Percentiles rank a stretch among this genome's conserved stretches.
phyloP scores from a whole-genome alignment of 2,888 invertebrate genomes.

The Crossocerus cetratus region DNA sequence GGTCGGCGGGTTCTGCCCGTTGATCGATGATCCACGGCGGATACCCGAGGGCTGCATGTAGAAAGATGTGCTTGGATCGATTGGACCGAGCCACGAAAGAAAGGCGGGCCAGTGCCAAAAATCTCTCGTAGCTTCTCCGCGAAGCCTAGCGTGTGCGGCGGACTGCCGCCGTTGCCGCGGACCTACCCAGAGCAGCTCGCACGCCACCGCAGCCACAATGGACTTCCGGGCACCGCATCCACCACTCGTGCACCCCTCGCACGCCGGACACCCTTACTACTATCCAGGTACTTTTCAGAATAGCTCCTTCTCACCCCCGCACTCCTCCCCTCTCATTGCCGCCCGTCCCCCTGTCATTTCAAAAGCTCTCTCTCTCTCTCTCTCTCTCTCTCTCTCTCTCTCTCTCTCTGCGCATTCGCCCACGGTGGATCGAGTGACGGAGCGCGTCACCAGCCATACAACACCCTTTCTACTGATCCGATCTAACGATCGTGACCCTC shows the following conservation, averaged over 20 bases:
- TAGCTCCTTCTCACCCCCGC: background rate
- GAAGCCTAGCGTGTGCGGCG: slow-evolving; percentile 20
- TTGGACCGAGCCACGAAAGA: slow-evolving; percentile 32
- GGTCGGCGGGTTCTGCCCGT: slow-evolving; percentile 4
- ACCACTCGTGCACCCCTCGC: slow-evolving; percentile 70
- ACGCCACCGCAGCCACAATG: slow-evolving; percentile 58
- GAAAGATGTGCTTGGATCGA: slow-evolving; percentile 50
- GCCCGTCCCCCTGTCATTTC: background rate
- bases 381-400: background rate
- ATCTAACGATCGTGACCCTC: too few relatives aligned
- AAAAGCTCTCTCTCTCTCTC: background rate
- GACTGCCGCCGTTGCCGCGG: slow-evolving; percentile 21
- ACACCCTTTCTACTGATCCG: too few relatives aligned
- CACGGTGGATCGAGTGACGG: background rate
- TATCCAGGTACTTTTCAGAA: slow-evolving; percentile 61
- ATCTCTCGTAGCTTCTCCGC: slow-evolving; percentile 36
- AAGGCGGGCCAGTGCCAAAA: slow-evolving; percentile 43
- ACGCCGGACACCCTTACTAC: slow-evolving; percentile 72
- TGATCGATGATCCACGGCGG: slow-evolving; percentile 23
- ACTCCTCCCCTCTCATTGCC: slow-evolving; percentile 4
- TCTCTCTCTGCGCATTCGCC: background rate
- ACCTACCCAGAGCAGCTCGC: slow-evolving; percentile 18
- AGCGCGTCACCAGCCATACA: too few relatives aligned
- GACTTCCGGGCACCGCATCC: slow-evolving; percentile 75
- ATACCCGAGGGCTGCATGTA: slow-evolving; percentile 13